These are phyloP conservation scores for Seriola quinqueradiata DNA, from an alignment of 2,113 vertebrate genomes.

Conservation along the genomic window DNA sequence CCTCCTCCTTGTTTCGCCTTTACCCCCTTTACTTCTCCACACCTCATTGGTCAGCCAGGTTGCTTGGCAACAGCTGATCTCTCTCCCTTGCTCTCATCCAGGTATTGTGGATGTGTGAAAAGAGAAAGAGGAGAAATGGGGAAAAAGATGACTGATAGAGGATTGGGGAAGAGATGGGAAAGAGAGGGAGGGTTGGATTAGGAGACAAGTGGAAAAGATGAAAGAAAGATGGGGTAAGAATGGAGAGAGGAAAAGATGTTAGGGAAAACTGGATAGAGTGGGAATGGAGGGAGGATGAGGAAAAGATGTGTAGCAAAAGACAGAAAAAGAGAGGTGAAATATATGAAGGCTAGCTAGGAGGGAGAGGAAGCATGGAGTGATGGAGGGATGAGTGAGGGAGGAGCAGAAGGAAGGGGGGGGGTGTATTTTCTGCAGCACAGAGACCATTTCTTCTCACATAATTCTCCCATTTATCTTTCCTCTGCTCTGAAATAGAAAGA, in stretches of 20 bases:
- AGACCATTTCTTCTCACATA: slow-evolving; percentile 47
- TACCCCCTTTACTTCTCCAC: slow-evolving; percentile 29
- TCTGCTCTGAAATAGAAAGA: slow-evolving; percentile 50
- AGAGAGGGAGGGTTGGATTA: background rate
- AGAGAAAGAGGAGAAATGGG: background rate
- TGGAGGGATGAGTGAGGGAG: slow-evolving; percentile 7
- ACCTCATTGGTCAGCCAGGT: slow-evolving; percentile 56
- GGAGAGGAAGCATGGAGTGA: background rate
- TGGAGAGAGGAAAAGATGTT: background rate
- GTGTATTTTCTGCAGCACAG: slow-evolving; percentile 26
- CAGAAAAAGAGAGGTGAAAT: background rate
- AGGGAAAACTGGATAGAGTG: background rate
- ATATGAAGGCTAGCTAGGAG: background rate
- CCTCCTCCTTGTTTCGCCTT: background rate
- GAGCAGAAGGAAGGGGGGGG: background rate
- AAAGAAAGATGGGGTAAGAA: background rate
- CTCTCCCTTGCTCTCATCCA: background rate
- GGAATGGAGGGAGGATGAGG: background rate
- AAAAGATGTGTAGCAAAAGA: background rate
- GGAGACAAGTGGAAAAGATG: background rate
- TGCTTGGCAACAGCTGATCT: slow-evolving; percentile 69
- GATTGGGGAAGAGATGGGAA: background rate
- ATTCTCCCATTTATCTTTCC: slow-evolving; percentile 61
- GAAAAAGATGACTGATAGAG: slow-evolving; percentile 16
- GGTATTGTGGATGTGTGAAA: slow-evolving; percentile 31